Evolutionary conservation across 2,113 vertebrate species (phyloP), one percentile per base, ranked within the genome.

Genomic region (Hyla sarda): DNA sequence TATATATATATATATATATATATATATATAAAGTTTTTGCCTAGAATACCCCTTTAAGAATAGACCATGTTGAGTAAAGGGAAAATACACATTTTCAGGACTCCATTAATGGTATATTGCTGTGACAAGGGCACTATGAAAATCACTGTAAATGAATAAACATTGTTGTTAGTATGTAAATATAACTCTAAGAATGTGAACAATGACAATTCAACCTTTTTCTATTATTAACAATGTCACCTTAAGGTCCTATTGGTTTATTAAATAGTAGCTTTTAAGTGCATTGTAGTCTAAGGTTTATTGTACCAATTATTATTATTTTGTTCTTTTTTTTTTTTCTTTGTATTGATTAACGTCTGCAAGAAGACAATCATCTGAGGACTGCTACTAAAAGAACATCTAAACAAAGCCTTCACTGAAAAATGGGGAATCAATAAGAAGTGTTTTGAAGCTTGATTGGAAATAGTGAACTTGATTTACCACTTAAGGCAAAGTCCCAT

Each of bases 401-500:
- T 65, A 45, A 45, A 58, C 52, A 81, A 62, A 41, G 23, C 32
- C 17, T 23, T 28, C 17, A 41, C 56, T 45, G 54, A 62, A 81
- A 81, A 41, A 41, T 23, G 37, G 45, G 6, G 32, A 82, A 82
- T 82, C 80, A 65, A 82, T 82, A 69, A 48, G 37, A 82, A 69
- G 60, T 25, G 80, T 82, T 82, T 67, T 62, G 60, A 82, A 80
- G 34, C 56, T 50, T 67, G 41, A 82, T 67, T 82, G 56, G 41
- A 69, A 69, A 82, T 32, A 82, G 41, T 82, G 60, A 50, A 52
- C 41, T 82, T 82, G 34, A 82, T 82, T 67, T 50, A 82, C 77
- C 77, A 80, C 77, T 80, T 80, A 45, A 62, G 19, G 67, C 45
- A 58, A 41, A 60, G 54, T 80, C 30, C 34, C 10, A 2, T 60